These are phyloP conservation scores for Diplolepis rosae DNA, from an alignment of 2,888 invertebrate species.

Conservation along the genomic window DNA sequence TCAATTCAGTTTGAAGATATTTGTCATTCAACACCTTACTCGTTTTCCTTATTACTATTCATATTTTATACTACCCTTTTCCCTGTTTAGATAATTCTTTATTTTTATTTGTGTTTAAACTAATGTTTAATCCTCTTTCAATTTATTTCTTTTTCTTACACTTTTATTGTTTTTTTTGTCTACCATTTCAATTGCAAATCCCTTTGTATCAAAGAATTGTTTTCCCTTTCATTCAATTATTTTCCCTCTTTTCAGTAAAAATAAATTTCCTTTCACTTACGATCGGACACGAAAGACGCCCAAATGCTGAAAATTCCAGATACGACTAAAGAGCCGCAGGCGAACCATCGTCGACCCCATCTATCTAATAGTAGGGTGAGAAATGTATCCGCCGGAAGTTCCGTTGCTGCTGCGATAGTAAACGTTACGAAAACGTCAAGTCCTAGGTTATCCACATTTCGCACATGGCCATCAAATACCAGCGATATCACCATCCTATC, in stretches of 20 bases:
- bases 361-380: slow-evolving; percentile 85
- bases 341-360: slow-evolving; percentile 90
- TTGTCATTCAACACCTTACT: too few species aligned
- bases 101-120: too few species aligned
- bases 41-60: too few species aligned
- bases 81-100: too few species aligned
- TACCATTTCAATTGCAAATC: background rate
- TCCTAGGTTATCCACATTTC: slow-evolving; percentile 89
- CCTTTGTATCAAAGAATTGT: background rate
- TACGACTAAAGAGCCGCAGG: slow-evolving; percentile 86
- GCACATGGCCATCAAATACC: slow-evolving; percentile 91
- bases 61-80: too few species aligned
- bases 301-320: slow-evolving; percentile 88
- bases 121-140: too few species aligned
- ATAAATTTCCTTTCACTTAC: slow-evolving; percentile 71
- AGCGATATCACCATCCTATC: slow-evolving; percentile 87
- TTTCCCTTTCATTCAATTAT: background rate
- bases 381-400: slow-evolving; percentile 89
- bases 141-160: background rate
- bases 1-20: too few species aligned
- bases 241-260: background rate
- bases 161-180: background rate
- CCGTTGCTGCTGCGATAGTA: slow-evolving; percentile 88
- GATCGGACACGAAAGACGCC: slow-evolving; percentile 84
- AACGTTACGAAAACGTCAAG: slow-evolving; percentile 90